Percentiles rank a stretch among this genome's conserved stretches.
phyloP scores from a whole-genome alignment of 2,888 invertebrate species.

The Heteropelma amictum region DNA sequence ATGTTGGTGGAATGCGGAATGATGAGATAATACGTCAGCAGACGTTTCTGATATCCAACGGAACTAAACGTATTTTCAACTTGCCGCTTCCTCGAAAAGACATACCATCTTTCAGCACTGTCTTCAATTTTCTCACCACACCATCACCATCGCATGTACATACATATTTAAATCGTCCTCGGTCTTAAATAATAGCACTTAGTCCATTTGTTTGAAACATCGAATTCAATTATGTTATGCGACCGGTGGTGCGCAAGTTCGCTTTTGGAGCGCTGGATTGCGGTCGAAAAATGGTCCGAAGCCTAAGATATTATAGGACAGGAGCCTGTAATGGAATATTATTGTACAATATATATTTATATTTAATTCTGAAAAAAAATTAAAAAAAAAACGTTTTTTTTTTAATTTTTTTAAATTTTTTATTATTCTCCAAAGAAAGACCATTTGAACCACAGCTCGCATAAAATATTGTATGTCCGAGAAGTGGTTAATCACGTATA shows the following conservation, averaged over 20 bases:
- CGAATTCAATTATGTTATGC: slow-evolving; percentile 10
- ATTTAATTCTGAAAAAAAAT: neutral
- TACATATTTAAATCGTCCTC: slow-evolving; percentile 8
- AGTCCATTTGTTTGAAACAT: neutral
- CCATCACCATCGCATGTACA: too few species aligned
- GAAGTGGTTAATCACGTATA: too few species aligned
- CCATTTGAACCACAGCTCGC: too few species aligned
- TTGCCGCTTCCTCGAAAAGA: slow-evolving; percentile 20
- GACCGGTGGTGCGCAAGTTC: neutral
- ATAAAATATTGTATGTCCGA: too few species aligned
- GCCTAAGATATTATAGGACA: neutral
- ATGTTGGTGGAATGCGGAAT: neutral
- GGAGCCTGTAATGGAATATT: neutral
- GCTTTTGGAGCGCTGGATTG: too few species aligned
- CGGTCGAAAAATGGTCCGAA: too few species aligned
- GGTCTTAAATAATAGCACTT: neutral
- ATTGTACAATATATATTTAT: neutral
- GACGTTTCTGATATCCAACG: slow-evolving; percentile 34
- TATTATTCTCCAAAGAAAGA: too few species aligned
- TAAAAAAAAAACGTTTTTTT: neutral
- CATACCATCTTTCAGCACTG: neutral
- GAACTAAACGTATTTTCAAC: slow-evolving; percentile 49
- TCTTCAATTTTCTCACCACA: neutral
- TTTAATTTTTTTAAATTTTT: neutral
- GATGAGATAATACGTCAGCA: slow-evolving; percentile 36